phyloP scores from a whole-genome alignment of 2,888 invertebrate genomes.

The Agrochola lychnidis region DNA sequence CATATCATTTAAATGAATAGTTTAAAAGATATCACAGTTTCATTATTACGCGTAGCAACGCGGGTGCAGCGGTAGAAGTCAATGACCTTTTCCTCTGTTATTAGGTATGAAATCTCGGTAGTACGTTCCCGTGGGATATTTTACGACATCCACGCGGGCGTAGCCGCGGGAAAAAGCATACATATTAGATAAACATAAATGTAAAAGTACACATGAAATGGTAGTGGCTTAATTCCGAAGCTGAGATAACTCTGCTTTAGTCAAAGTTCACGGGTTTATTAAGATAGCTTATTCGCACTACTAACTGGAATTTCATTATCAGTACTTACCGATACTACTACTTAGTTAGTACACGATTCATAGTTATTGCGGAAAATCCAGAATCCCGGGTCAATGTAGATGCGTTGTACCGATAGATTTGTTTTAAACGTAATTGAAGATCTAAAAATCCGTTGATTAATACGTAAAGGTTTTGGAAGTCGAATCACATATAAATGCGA shows the following conservation, averaged over 20 bases:
- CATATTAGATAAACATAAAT: neutral
- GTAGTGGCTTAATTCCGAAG: neutral
- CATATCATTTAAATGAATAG: too few relatives aligned
- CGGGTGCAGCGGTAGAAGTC: too few relatives aligned
- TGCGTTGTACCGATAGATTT: neutral
- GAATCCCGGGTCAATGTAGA: neutral
- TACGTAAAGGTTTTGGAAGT: neutral
- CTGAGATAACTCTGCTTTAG: slow-evolving; percentile 1
- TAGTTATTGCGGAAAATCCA: slow-evolving; percentile 14
- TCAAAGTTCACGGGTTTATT: slow-evolving; percentile 9
- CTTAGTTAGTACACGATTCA: neutral
- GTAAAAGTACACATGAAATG: neutral
- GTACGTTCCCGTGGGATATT: too few relatives aligned
- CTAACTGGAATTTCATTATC: neutral
- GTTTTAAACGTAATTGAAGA: neutral
- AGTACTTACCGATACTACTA: neutral
- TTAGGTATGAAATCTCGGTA: too few relatives aligned
- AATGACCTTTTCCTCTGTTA: too few relatives aligned
- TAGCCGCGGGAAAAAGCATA: too few relatives aligned
- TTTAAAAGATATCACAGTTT: too few relatives aligned
- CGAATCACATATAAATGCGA: neutral
- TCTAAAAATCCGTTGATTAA: neutral
- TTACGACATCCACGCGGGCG: too few relatives aligned
- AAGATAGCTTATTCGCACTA: slow-evolving; percentile 9
- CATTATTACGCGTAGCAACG: too few relatives aligned